Percentiles rank a stretch among this genome's conserved stretches.
These are phyloP conservation scores for Oostethus manadensis DNA, from an alignment of 2,113 vertebrate species.

Conservation along the genomic window DNA sequence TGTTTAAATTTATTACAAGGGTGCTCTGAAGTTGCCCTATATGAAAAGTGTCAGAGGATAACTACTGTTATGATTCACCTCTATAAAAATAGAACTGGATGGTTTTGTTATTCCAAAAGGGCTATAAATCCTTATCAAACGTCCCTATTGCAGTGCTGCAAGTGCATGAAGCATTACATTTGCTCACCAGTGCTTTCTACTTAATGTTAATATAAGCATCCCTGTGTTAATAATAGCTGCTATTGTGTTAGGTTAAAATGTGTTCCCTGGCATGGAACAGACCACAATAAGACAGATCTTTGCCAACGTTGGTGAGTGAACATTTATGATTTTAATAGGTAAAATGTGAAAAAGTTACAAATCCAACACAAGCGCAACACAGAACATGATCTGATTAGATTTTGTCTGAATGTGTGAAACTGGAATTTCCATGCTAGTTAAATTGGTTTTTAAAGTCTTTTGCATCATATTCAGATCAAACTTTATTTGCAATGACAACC, in stretches of 20 bases:
- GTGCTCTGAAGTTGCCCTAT: background rate
- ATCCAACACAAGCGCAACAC: background rate
- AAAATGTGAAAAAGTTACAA: background rate
- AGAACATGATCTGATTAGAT: background rate
- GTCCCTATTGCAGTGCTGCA: background rate
- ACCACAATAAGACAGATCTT: background rate
- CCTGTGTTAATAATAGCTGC: background rate
- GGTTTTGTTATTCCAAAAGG: background rate
- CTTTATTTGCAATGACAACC: background rate
- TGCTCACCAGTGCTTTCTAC: background rate
- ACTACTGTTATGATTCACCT: slow-evolving; percentile 3
- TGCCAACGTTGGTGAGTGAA: background rate
- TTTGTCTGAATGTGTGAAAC: background rate
- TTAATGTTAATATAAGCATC: background rate
- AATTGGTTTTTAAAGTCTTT: background rate
- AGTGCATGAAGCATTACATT: background rate
- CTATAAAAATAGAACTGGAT: background rate
- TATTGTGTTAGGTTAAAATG: background rate
- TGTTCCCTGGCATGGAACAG: background rate
- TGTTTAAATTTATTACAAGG: background rate
- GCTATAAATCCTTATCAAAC: background rate
- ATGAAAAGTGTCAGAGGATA: slow-evolving; percentile 1
- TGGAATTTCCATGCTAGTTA: background rate
- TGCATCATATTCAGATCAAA: background rate
- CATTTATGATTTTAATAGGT: background rate